Conservation (phyloP, 1,140 invertebrate species). For the Neelides sp. region DNA sequence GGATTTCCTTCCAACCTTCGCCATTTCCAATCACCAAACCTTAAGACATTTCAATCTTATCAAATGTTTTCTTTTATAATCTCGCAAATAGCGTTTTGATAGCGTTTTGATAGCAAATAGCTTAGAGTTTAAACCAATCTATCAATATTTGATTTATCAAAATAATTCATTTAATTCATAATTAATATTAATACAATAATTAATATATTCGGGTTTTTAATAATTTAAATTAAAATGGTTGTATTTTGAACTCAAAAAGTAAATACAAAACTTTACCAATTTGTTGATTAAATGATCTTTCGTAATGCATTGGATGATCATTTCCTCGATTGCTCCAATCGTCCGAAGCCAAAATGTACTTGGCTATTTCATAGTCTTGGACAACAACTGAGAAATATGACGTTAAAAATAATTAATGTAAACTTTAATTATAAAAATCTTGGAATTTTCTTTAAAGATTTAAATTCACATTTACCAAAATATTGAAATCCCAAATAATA, state of each 20-base stretch:
- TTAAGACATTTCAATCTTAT: no score
- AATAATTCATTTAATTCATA: no score
- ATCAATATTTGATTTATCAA: no score
- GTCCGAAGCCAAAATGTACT: constrained; percentile 5
- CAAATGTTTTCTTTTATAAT: no score
- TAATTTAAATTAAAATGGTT: background rate
- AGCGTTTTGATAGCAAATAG: no score
- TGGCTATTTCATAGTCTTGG: constrained; percentile 6
- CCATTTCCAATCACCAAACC: constrained; percentile 12
- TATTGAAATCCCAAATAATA: no score
- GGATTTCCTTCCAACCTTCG: constrained; percentile 15
- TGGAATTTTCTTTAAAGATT: no score
- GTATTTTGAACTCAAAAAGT: background rate
- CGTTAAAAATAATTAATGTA: no score
- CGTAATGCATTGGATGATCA: background rate
- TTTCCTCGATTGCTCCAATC: background rate
- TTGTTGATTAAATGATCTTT: constrained; percentile 11
- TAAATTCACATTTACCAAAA: no score
- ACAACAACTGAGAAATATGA: background rate
- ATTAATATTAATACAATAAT: background rate
- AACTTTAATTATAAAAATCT: no score
- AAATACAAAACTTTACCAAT: constrained; percentile 2
- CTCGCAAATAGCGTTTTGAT: no score
- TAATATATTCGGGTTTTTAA: background rate
- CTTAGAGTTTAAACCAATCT: no score